phyloP scores from a whole-genome alignment of 2,888 invertebrate species.

The Nemapogon koenigi region DNA sequence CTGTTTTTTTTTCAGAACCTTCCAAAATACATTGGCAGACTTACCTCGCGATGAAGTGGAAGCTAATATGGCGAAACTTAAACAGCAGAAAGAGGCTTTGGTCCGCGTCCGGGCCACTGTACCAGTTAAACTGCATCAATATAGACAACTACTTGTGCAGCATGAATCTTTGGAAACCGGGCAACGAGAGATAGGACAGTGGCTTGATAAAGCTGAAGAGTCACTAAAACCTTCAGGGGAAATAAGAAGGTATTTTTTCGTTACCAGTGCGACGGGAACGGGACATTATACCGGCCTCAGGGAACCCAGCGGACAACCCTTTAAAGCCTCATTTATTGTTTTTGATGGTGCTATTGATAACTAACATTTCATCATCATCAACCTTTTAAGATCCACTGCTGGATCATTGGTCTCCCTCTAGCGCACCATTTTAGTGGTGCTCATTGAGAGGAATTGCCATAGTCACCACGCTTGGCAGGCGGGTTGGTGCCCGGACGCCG shows the following conservation, averaged over 20 bases:
- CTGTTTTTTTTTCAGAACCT: constrained; percentile 63
- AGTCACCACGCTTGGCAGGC: too few relatives aligned
- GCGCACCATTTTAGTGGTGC: too few relatives aligned
- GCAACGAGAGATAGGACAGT: constrained; percentile 82
- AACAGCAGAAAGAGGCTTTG: constrained; percentile 87
- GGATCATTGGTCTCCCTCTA: too few relatives aligned
- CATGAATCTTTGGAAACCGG: constrained; percentile 90
- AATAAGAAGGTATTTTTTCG: constrained; percentile 43
- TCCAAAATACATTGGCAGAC: constrained; percentile 90
- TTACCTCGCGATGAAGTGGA: constrained; percentile 90
- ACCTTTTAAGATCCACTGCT: too few relatives aligned
- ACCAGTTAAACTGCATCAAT: constrained; percentile 81
- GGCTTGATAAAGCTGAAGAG: constrained; percentile 86
- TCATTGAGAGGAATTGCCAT: too few relatives aligned
- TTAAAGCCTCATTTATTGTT: too few relatives aligned
- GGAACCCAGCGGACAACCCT: too few relatives aligned
- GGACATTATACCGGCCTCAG: too few relatives aligned
- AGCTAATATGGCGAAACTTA: constrained; percentile 85
- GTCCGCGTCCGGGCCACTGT: constrained; percentile 84
- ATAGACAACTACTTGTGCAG: constrained; percentile 84
- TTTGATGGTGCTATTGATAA: too few relatives aligned
- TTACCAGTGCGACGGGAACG: too few relatives aligned
- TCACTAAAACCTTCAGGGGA: constrained; percentile 60
- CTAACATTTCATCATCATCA: too few relatives aligned
- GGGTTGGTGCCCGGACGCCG: too few relatives aligned